Percentiles rank a stretch among this genome's conserved stretches.
Evolutionary conservation across 2,113 vertebrate genomes (phyloP).

Genomic region (Eidolon helvum): DNA sequence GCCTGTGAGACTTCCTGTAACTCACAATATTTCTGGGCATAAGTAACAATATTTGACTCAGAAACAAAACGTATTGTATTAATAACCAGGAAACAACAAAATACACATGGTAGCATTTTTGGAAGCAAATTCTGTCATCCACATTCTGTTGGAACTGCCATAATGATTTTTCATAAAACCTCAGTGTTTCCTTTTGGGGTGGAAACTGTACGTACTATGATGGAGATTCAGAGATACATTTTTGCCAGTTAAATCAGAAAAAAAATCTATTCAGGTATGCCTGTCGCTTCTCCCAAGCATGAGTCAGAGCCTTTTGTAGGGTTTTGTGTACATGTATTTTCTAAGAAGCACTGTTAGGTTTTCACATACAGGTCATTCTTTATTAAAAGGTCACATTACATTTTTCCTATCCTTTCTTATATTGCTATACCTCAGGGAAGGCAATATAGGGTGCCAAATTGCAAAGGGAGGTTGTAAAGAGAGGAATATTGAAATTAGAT

Average conservation of each 20-base stretch:
- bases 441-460: slow-evolving; percentile 19
- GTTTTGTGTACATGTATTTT: slow-evolving; percentile 46
- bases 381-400: slow-evolving; percentile 64
- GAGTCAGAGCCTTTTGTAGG: slow-evolving; percentile 48
- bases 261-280: slow-evolving; percentile 36
- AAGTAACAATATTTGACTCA: slow-evolving; percentile 61
- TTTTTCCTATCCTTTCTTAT: slow-evolving; percentile 32
- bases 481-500: slow-evolving; percentile 26
- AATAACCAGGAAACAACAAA: slow-evolving; percentile 59
- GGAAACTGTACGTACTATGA: background rate
- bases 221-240: background rate
- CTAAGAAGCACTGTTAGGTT: background rate
- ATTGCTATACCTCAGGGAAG: slow-evolving; percentile 31
- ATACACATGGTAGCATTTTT: slow-evolving; percentile 38
- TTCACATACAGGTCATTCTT: slow-evolving; percentile 59
- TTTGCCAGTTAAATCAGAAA: slow-evolving; percentile 51
- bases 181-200: slow-evolving; percentile 27
- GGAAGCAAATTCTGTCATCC: slow-evolving; percentile 23
- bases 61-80: slow-evolving; percentile 55
- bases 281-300: background rate
- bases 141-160: background rate
- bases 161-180: slow-evolving; percentile 42
- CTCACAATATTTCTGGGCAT: slow-evolving; percentile 44
- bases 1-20: slow-evolving; percentile 67
- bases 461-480: slow-evolving; percentile 7